Conservation (phyloP, 2,888 invertebrate species). For the Drosophila neotestacea region DNA sequence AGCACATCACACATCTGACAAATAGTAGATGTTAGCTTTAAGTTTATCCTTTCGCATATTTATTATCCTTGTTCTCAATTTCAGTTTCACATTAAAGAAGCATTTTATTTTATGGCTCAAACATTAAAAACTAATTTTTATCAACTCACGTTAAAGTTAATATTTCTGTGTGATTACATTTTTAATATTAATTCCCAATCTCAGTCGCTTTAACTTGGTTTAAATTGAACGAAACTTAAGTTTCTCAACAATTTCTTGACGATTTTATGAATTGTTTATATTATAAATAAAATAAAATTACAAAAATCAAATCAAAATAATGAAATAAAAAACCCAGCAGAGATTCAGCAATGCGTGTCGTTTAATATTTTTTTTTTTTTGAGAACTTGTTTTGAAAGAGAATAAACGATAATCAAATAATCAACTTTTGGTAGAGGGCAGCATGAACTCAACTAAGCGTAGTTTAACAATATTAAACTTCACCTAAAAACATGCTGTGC, state of each 20-base stretch:
- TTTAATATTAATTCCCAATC: too few relatives aligned
- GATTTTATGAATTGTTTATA: background rate
- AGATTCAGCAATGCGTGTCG: too few relatives aligned
- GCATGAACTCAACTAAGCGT: background rate
- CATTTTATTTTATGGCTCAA: background rate
- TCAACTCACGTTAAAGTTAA: too few relatives aligned
- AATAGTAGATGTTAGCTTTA: conserved; percentile 1
- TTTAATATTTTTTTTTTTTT: too few relatives aligned
- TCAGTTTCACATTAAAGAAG: background rate
- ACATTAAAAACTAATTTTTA: too few relatives aligned
- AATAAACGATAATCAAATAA: background rate
- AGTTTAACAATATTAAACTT: background rate
- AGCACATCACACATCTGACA: conserved; percentile 6
- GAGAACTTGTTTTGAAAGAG: too few relatives aligned
- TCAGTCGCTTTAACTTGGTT: too few relatives aligned
- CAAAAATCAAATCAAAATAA: background rate
- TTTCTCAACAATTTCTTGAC: background rate
- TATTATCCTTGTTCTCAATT: background rate
- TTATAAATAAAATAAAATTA: background rate
- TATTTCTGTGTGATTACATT: too few relatives aligned
- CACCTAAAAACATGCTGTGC: background rate
- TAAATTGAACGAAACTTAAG: too few relatives aligned
- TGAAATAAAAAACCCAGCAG: background rate
- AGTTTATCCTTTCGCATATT: background rate
- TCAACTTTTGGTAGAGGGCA: background rate